A percentile compares a stretch with the other conserved stretches of the same genome.
phyloP scores from a whole-genome alignment of 1,140 invertebrate species.

The Drosophila dunni region DNA sequence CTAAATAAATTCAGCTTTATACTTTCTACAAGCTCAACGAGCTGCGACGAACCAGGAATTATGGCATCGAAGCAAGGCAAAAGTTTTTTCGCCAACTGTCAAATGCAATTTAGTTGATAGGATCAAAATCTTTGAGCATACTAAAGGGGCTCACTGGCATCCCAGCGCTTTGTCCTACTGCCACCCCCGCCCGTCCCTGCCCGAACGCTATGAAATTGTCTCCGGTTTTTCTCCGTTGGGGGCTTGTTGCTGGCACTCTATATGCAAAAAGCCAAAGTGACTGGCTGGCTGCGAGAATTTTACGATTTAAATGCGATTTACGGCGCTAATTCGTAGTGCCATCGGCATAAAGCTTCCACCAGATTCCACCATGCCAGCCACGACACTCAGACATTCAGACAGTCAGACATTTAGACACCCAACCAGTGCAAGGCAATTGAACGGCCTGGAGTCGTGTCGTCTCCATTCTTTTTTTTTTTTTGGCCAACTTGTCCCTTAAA shows the following conservation, averaged over 20 bases:
- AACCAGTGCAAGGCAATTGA: constrained; percentile 55
- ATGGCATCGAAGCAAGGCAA: constrained; percentile 59
- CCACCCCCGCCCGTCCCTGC: constrained; percentile 2
- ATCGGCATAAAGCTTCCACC: constrained; percentile 52
- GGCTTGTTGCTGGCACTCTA: constrained; percentile 38
- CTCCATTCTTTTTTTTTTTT: constrained; percentile 3
- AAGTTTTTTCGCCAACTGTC: constrained; percentile 80
- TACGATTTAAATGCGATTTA: constrained; percentile 83
- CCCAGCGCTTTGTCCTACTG: constrained; percentile 8
- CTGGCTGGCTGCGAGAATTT: constrained; percentile 73
- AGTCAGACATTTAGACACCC: constrained; percentile 3
- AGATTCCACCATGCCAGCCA: constrained; percentile 6
- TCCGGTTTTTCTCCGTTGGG: constrained; percentile 18
- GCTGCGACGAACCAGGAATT: constrained; percentile 50
- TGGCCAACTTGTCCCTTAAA: constrained; percentile 48
- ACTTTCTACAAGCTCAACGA: background rate
- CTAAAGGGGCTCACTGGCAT: constrained; percentile 24
- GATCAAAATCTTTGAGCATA: constrained; percentile 78
- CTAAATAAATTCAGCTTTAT: background rate
- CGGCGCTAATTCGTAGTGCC: constrained; percentile 80
- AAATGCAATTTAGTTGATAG: constrained; percentile 83
- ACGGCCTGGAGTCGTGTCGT: constrained; percentile 39
- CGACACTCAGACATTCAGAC: constrained; percentile 1
- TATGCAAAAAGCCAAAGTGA: constrained; percentile 72
- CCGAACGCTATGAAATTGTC: constrained; percentile 24